phyloP scores from a whole-genome alignment of 35 echinoderm and acorn worm species.

The Heliocidaris erythrogramma region DNA sequence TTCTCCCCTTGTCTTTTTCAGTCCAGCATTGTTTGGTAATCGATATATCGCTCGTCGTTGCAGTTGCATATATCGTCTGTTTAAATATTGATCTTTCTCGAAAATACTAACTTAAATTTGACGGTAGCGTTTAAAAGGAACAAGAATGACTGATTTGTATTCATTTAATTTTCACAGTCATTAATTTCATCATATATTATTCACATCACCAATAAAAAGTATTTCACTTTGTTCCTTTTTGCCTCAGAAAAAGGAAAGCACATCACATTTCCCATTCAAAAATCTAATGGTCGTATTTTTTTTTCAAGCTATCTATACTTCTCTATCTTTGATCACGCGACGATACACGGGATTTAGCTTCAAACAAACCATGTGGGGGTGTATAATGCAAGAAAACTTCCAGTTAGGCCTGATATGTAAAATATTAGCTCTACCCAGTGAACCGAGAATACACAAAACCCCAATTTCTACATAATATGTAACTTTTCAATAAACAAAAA shows the following conservation, averaged over 20 bases:
- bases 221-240: too few relatives aligned
- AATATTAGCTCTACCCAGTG: too few relatives aligned
- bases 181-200: too few relatives aligned
- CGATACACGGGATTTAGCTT: neutral
- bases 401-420: too few relatives aligned
- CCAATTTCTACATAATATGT: neutral
- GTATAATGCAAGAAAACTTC: neutral
- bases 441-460: neutral
- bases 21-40: neutral
- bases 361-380: neutral
- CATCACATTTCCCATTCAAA: neutral
- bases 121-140: neutral
- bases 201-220: too few relatives aligned
- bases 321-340: neutral
- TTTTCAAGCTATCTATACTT: neutral
- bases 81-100: neutral
- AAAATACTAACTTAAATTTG: neutral
- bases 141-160: neutral
- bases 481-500: too few relatives aligned
- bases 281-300: neutral
- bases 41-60: neutral
- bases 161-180: neutral
- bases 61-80: neutral
- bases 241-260: too few relatives aligned
- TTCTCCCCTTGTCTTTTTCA: neutral